These are phyloP conservation scores for Medauroidea extradentata DNA, from an alignment of 1,140 invertebrate genomes.

Conservation along the genomic window DNA sequence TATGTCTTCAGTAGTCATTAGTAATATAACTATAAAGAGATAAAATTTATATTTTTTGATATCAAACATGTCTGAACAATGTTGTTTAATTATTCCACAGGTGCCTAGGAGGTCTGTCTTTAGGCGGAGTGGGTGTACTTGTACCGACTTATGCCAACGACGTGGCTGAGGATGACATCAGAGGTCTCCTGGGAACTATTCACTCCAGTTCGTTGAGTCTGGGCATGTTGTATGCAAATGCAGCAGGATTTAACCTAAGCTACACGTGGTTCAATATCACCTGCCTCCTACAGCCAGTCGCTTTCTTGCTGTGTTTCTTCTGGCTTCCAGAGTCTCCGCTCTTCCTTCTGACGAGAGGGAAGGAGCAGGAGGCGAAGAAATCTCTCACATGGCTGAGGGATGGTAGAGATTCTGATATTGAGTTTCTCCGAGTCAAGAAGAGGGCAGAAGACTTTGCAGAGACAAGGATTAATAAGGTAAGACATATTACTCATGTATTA, in stretches of 20 bases:
- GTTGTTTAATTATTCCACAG: too few relatives aligned
- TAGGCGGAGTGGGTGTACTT: neutral
- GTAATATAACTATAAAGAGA: too few relatives aligned
- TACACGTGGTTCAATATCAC: neutral
- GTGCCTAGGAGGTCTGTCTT: conserved; percentile 19
- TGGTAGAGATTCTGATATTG: neutral
- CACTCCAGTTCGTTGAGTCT: neutral
- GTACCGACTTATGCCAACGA: neutral
- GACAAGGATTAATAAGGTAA: too few relatives aligned
- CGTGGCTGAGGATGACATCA: neutral
- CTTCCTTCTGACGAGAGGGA: neutral
- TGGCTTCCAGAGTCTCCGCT: neutral
- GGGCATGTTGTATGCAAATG: neutral
- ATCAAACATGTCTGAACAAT: too few relatives aligned
- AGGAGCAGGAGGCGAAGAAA: neutral
- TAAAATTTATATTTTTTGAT: too few relatives aligned
- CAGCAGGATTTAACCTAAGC: neutral
- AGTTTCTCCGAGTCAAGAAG: neutral
- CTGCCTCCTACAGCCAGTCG: neutral
- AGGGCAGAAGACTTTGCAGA: too few relatives aligned
- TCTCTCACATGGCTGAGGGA: neutral
- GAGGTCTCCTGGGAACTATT: neutral
- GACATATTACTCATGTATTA: too few relatives aligned
- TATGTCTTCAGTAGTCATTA: too few relatives aligned
- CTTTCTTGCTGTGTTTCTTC: neutral